Evolutionary conservation across 2,113 vertebrate genomes (phyloP).

Genomic region (Pampusana beccarii): DNA sequence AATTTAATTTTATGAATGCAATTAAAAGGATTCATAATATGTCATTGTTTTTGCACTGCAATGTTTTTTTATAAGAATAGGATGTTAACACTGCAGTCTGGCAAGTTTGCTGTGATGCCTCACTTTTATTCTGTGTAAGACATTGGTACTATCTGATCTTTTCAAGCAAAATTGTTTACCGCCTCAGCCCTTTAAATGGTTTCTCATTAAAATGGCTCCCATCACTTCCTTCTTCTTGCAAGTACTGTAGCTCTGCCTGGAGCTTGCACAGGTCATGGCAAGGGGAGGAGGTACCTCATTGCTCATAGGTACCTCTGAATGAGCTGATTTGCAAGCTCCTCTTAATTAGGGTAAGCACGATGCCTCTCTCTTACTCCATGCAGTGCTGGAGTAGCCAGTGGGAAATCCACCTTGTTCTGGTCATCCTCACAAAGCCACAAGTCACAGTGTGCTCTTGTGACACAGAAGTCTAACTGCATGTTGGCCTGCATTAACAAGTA

Average conservation of each 20-base stretch:
- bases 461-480: not conserved
- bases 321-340: not conserved
- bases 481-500: not conserved
- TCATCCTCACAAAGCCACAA: not conserved
- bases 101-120: not conserved
- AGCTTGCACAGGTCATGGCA: not conserved
- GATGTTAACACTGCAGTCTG: not conserved
- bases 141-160: not conserved
- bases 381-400: not conserved
- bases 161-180: not conserved
- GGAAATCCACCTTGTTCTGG: not conserved
- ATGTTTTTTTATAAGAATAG: not conserved
- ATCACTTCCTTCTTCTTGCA: not conserved
- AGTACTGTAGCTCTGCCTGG: not conserved
- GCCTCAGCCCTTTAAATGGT: not conserved
- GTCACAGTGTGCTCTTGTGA: not conserved
- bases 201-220: constrained; percentile 18
- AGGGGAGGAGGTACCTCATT: not conserved
- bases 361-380: not conserved
- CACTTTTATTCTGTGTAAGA: not conserved
- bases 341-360: not conserved
- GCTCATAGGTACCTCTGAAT: not conserved
- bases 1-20: not conserved
- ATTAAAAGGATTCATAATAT: not conserved
- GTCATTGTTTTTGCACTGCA: not conserved